A percentile compares a stretch with the other conserved stretches of the same genome.
phyloP scores from a whole-genome alignment of 2,113 vertebrate species.

The Pollimyrus isidori region DNA sequence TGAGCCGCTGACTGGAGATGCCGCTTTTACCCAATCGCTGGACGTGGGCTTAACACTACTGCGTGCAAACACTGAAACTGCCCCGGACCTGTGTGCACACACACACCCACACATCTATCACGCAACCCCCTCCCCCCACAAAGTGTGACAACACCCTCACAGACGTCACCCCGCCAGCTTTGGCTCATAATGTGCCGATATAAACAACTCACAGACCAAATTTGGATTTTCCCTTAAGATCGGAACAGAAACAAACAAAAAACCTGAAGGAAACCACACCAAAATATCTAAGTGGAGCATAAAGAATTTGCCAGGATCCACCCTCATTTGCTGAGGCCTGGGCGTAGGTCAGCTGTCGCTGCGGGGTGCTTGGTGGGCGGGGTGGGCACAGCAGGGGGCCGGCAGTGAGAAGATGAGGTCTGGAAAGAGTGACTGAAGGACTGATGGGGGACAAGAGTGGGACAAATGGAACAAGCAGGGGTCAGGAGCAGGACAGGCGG shows the following conservation, averaged over 20 bases:
- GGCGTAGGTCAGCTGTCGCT: neutral
- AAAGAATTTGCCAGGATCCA: neutral
- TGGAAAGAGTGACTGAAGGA: too few species aligned
- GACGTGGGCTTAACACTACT: neutral
- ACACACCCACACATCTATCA: neutral
- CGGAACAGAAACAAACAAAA: neutral
- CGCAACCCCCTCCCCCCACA: too few species aligned
- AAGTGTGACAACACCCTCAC: neutral
- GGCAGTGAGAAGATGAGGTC: too few species aligned
- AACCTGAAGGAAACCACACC: slow-evolving; percentile 12
- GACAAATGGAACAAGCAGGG: neutral
- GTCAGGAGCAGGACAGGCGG: too few species aligned
- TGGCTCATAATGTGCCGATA: neutral
- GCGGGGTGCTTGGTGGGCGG: neutral
- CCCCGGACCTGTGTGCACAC: too few species aligned
- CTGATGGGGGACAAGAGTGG: too few species aligned
- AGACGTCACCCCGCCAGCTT: neutral
- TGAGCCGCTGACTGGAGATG: neutral
- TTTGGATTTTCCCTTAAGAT: neutral
- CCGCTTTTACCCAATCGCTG: slow-evolving; percentile 7
- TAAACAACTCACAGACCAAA: neutral
- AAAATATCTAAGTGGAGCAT: neutral
- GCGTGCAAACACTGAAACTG: neutral
- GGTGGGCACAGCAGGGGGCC: neutral
- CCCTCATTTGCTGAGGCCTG: neutral